A percentile compares a stretch with the other conserved stretches of the same genome.
Conservation (phyloP, 2,113 vertebrate species). For the Gallinago undulata region DNA sequence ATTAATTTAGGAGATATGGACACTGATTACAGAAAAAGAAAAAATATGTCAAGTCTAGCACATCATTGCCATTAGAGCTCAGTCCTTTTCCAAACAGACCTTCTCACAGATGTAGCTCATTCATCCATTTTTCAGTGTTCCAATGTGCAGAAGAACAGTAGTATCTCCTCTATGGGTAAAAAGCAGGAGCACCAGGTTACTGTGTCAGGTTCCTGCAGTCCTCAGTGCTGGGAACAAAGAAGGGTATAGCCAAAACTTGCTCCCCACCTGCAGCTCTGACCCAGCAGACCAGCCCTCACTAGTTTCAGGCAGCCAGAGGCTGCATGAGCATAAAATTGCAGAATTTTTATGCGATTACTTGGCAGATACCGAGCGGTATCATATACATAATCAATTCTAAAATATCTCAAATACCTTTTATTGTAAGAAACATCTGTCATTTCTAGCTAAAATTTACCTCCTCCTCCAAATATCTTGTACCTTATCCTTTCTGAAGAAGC, state of each 20-base stretch:
- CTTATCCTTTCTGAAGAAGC: not conserved
- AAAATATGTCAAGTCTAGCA: not conserved
- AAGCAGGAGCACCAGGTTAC: not conserved
- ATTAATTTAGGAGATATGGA: not conserved
- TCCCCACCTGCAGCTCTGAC: not conserved
- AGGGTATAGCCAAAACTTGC: not conserved
- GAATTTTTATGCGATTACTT: not conserved
- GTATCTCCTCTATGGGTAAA: not conserved
- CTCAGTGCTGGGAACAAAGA: not conserved
- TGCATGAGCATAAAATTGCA: not conserved
- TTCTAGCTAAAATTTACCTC: not conserved
- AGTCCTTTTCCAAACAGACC: not conserved
- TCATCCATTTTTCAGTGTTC: not conserved
- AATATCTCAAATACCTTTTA: not conserved
- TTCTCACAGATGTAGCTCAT: not conserved
- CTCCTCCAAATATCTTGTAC: not conserved
- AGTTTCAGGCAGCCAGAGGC: not conserved
- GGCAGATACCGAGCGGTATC: not conserved
- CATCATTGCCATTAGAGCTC: not conserved
- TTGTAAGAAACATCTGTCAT: not conserved
- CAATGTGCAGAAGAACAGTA: accelerated
- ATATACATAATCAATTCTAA: not conserved
- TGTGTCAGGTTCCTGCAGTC: not conserved
- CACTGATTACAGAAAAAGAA: not conserved
- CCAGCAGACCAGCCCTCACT: not conserved